phyloP scores from a whole-genome alignment of 2,797 vertebrate species.

The Pipistrellus pygmaeus region DNA sequence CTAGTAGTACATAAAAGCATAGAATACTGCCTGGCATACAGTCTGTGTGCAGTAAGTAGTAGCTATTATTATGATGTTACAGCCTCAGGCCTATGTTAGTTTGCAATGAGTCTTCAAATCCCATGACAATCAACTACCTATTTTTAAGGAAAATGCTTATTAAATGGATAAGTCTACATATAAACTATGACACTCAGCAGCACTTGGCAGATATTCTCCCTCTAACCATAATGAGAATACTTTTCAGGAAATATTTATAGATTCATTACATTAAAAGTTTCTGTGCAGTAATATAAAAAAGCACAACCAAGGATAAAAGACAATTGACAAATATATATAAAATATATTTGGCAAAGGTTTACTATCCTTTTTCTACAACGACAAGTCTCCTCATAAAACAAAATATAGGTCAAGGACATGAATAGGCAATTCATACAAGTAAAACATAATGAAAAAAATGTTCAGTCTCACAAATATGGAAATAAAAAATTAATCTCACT shows the following conservation, averaged over 20 bases:
- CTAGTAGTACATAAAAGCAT: background rate
- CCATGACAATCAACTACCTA: background rate
- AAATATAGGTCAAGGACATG: conserved; percentile 5
- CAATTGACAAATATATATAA: background rate
- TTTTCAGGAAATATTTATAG: conserved; percentile 52
- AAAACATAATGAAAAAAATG: conserved; percentile 30
- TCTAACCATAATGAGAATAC: conserved; percentile 7
- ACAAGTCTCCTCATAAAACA: conserved; percentile 29
- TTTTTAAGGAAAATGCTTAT: conserved; percentile 43
- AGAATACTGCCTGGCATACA: conserved; percentile 3
- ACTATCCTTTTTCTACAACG: conserved; percentile 26
- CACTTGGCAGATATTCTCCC: conserved; percentile 12
- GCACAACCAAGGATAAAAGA: conserved; percentile 25
- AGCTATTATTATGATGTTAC: background rate
- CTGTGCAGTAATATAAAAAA: conserved; percentile 45
- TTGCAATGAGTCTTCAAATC: conserved; percentile 39
- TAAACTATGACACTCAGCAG: background rate
- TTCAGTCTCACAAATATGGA: background rate
- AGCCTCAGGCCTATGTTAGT: background rate
- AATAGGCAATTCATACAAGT: conserved; percentile 13
- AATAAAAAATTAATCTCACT: conserved; percentile 49
- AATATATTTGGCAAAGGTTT: background rate
- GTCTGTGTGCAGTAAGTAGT: background rate
- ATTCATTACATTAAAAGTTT: conserved; percentile 27
- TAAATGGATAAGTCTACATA: conserved; percentile 29